Evolutionary conservation across 2,888 invertebrate species (phyloP), one percentile per base, ranked within the genome.

Genomic region (Agonopterix alstromeriana): DNA sequence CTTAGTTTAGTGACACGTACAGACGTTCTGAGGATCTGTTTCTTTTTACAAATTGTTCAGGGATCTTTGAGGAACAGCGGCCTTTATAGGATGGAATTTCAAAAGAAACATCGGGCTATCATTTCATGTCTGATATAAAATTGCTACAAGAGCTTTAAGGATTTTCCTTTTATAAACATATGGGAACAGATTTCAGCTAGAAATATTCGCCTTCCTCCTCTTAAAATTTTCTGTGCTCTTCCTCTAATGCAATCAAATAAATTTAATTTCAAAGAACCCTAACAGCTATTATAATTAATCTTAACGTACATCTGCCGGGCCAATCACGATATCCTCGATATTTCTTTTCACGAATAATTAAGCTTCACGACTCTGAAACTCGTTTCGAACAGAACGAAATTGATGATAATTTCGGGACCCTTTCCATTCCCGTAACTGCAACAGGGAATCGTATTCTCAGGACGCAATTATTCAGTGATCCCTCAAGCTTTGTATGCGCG

Each of bases 401-500:
- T 44, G 10, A 42, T 45, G 45, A 44, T 27, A 48, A 42, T 45
- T 42, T 43, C 41, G 17, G 14, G 36, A 41, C 35, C 41, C 42
- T 35, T 46, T 42, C 41, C 27, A 51, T 46, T 45, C 14, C 36
- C 42, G 17, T 41, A 7, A 4, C 35, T 36, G 14, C 36, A 8
- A 27, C 12, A 40, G 9, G n/a, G 36, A 14, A 43, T 47, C 45
- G 45, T 49, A 11, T 55, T 53, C 49, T 46, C 36, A 53, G 54
- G 50, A 50, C 51, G 52, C 43, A 47, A 48, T 50, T 52, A 53
- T 42, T 46, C 46, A 35, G 11, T 10, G 12, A n/a, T 44, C 11
- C 44, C 10, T 36, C 14, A 43, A 50, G 48, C 48, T 51, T 53
- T 49, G 55, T 51, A 52, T 51, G 49, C 53, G 52, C 50, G 53